phyloP scores from a whole-genome alignment of 2,113 vertebrate genomes.

The Crotalus viridis region DNA sequence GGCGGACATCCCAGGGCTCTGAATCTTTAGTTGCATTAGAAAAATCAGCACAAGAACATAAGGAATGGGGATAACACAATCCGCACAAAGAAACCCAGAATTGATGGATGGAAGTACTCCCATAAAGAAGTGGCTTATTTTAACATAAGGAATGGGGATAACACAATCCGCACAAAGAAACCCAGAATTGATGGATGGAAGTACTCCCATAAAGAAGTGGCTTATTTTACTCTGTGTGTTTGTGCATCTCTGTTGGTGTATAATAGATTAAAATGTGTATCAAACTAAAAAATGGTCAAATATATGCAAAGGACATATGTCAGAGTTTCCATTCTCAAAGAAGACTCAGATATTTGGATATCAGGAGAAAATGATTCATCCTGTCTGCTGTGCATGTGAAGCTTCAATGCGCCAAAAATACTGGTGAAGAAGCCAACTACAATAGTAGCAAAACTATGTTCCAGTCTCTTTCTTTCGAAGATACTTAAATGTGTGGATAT shows the following conservation, averaged over 20 bases:
- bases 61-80: neutral
- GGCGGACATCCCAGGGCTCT: neutral
- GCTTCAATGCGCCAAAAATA: neutral
- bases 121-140: neutral
- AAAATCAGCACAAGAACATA: neutral
- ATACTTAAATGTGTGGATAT: neutral
- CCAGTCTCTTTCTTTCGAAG: neutral
- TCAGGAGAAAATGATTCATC: neutral
- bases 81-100: neutral
- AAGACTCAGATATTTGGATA: neutral
- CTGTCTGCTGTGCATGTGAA: neutral
- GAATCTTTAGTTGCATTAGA: neutral
- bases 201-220: neutral
- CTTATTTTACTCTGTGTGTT: neutral
- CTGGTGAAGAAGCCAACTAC: no score
- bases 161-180: neutral
- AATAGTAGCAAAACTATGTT: neutral
- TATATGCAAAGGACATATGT: neutral
- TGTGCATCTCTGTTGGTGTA: neutral
- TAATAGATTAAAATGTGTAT: neutral
- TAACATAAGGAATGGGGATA: neutral
- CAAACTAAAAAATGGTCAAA: neutral
- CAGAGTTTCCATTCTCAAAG: fast-evolving
- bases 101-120: neutral
- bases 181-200: neutral